Base-by-base conservation (phyloP, 2,888 invertebrate species). In the Neuroscelio doddi region DNA sequence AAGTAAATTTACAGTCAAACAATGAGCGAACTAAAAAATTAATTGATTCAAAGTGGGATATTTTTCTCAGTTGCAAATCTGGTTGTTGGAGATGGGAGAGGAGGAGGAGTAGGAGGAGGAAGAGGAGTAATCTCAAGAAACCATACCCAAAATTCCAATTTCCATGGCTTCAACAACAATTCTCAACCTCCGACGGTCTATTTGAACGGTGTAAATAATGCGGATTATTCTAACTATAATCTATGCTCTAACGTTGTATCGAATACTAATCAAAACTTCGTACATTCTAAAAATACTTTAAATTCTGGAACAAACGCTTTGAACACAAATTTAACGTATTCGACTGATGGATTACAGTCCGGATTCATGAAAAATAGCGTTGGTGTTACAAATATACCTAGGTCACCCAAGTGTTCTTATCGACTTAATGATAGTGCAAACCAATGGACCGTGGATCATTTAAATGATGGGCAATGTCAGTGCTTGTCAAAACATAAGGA, bases 321-420 rank as follows among this genome's bases (percentile, higher is more conserved):
- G n/a, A n/a, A n/a, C n/a, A n/a, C n/a, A n/a, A 67, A 27, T 21
- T 38, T 58, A 5, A 36, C 66, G 7, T 52, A 61, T 49, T 41
- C 51, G 49, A 69, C 69, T 12, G 73, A 74, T 38, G 69, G 73
- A 12, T 68, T 70, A 42, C 73, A 76, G 27, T 32, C 64, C 2
- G 63, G 56, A 10, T 69, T 68, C 27, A 30, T 65, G 8, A 76
- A 71, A 34, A 69, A 59, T 45, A 61, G 26, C 51, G 8, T 51
- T 38, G 51, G 24, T 47, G 8, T 53, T 38, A 51, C 70, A n/a
- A 76, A 61, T 41, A 75, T 74, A 52, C 72, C 73, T 2, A 70
- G 72, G 47, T 79, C 80, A 29, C 79, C 82, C 2, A 79, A 80
- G 44, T 78, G 80, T 62, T 80, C 80, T 49, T 77, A 79, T 64